A percentile compares a stretch with the other conserved stretches of the same genome.
Conservation (phyloP, 2,797 vertebrate species). For the Sylvia borin region DNA sequence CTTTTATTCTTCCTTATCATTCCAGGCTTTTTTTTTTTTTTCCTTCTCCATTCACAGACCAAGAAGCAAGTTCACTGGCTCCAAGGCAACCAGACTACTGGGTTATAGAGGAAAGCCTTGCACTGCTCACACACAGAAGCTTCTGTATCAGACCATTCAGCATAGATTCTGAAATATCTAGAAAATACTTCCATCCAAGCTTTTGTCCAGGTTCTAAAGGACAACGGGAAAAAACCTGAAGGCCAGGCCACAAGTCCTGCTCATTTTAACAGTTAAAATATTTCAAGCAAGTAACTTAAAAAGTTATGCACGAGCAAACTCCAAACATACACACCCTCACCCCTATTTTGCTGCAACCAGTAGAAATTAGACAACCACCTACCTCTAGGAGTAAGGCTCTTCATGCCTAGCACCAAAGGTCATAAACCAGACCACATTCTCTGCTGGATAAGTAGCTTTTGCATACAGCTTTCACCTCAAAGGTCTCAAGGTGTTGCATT, state of each 20-base stretch:
- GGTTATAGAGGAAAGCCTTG: neutral
- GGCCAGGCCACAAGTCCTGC: neutral
- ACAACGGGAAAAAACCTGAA: neutral
- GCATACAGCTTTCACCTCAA: neutral
- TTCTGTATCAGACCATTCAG: neutral
- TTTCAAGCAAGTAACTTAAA: neutral
- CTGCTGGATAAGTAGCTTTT: neutral
- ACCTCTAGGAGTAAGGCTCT: neutral
- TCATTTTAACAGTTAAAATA: neutral
- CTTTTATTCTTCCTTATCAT: neutral
- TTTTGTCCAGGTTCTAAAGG: neutral
- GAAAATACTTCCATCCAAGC: neutral
- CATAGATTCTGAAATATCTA: neutral
- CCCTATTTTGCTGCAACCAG: neutral
- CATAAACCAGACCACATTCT: neutral
- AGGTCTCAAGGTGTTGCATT: neutral
- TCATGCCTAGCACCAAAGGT: neutral
- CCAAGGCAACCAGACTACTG: neutral
- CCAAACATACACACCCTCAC: neutral
- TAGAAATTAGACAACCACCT: neutral
- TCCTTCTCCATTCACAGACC: neutral
- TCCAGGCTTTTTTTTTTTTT: neutral
- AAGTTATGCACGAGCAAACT: rapidly evolving
- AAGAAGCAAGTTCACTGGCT: neutral
- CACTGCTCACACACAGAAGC: neutral